A percentile compares a stretch with the other conserved stretches of the same genome.
Conservation (phyloP, 2,113 vertebrate species). For the Myotis davidii region DNA sequence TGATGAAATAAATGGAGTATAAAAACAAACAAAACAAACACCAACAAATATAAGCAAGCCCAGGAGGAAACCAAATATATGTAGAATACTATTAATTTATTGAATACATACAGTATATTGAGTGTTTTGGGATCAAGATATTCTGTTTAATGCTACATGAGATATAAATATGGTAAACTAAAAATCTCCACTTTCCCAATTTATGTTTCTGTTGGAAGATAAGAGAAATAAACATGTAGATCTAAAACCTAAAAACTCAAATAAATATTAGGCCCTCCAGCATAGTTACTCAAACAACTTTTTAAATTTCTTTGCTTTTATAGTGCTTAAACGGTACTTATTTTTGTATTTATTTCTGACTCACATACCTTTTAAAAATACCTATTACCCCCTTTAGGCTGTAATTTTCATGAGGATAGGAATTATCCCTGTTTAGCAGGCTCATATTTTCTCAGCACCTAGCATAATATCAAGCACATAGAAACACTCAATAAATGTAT, state of each 20-base stretch:
- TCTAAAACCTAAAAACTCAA: slow-evolving; percentile 6
- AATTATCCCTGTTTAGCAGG: background rate
- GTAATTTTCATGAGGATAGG: background rate
- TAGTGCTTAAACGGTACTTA: background rate
- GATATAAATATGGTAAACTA: background rate
- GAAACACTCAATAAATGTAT: background rate
- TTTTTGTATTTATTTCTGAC: background rate
- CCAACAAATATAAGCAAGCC: background rate
- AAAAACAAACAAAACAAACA: background rate
- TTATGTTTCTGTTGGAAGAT: background rate
- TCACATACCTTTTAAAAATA: background rate
- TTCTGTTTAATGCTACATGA: background rate
- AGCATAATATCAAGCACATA: background rate
- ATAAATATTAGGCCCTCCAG: background rate
- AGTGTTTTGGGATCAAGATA: background rate
- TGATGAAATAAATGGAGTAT: background rate
- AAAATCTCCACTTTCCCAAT: background rate
- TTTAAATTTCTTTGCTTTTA: background rate
- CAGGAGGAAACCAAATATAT: background rate
- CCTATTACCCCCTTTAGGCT: background rate
- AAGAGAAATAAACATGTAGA: background rate
- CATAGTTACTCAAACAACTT: background rate
- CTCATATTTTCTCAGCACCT: background rate
- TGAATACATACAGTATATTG: background rate
- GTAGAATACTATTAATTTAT: background rate